Evolutionary conservation across 2,113 vertebrate genomes (phyloP), one percentile per base, ranked within the genome.

Genomic region (Dipodomys merriami): DNA sequence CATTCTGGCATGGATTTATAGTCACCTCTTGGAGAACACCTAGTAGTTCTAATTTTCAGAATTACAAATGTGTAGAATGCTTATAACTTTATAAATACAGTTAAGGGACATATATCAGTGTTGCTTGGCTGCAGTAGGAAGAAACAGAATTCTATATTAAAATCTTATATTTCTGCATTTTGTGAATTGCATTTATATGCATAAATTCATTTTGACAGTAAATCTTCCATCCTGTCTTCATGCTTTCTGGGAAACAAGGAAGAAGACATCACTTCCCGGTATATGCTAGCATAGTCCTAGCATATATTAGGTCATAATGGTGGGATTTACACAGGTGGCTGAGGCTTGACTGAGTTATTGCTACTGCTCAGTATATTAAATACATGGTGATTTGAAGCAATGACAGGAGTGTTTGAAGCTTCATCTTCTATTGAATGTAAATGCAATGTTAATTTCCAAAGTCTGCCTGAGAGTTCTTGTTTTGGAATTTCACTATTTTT

Each of bases 251-350:
- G 29, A 79, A 62, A 35, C 65, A 82, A 85, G 25, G 33, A 76
- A 85, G 11, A n/a, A 7, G 62, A 83, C 18, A 44, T n/a, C 6
- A 57, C 20, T 35, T 46, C n/a, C 46, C 71, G 62, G 30, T 25
- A 62, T 76, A 9, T 27, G 80, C 16, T 88, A 27, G 53, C 53
- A 57, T 57, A 57, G 15, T 35, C 73, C 93, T 71, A 93, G 35
- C 4, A 30, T 72, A 39, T 57, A 7, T 39, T 86, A 18, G 62
- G 44, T 87, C 25, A 89, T 27, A 35, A 35, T 53, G 46, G 25
- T 95, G 19, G 53, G n/a, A 95, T 84, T 90, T 84, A 62, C 80
- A 84, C 15, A 84, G 13, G 33, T 71, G 60, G 44, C 30, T 62
- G 30, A 86, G 60, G 80, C 15, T 80, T 91, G 72, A 90, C 71